Conservation (phyloP, 2,113 vertebrate genomes). For the Larimichthys polyactis region DNA sequence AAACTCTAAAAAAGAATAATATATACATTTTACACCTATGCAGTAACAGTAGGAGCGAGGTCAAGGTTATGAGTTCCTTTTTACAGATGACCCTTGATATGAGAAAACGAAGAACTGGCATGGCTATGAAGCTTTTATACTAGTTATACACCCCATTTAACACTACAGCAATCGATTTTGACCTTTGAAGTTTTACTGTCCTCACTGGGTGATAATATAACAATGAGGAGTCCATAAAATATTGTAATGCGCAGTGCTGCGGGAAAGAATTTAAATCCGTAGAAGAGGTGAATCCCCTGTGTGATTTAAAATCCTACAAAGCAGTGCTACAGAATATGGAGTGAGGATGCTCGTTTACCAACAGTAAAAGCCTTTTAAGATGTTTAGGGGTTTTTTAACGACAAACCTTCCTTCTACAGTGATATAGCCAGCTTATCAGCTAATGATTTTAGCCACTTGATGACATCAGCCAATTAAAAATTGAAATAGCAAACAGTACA, state of each 20-base stretch:
- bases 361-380: neutral
- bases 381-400: neutral
- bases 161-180: slow-evolving; percentile 22
- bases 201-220: slow-evolving; percentile 27
- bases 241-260: slow-evolving; percentile 19
- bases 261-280: slow-evolving; percentile 42
- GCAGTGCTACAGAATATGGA: neutral
- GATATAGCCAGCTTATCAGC: neutral
- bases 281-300: slow-evolving; percentile 21
- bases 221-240: slow-evolving; percentile 39
- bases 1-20: neutral
- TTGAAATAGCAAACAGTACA: neutral
- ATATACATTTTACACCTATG: neutral
- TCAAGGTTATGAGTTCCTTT: slow-evolving; percentile 40
- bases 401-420: neutral
- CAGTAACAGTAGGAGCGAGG: slow-evolving; percentile 7
- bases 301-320: slow-evolving; percentile 8
- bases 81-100: slow-evolving; percentile 15
- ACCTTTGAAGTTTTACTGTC: slow-evolving; percentile 60
- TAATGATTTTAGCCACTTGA: neutral
- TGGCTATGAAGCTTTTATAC: slow-evolving; percentile 26
- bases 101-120: slow-evolving; percentile 29
- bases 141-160: slow-evolving; percentile 33
- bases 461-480: neutral
- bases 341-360: neutral